A percentile compares a stretch with the other conserved stretches of the same genome.
Conservation (phyloP, 2,113 vertebrate genomes). For the Epinephelus lanceolatus region DNA sequence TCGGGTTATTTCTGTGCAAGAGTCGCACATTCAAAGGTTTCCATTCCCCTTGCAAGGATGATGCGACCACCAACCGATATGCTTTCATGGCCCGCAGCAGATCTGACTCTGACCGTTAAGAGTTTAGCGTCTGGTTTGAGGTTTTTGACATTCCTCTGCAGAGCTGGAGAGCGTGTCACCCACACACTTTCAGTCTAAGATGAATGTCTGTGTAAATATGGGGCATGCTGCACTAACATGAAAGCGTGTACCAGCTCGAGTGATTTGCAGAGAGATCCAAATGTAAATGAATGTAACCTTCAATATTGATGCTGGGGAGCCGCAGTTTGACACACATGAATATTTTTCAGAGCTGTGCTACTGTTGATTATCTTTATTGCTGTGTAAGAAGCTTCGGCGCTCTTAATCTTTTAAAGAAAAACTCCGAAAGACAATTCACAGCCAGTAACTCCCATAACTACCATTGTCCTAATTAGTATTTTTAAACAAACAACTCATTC, state of each 20-base stretch:
- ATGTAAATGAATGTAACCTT: slow-evolving; percentile 36
- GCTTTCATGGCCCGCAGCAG: slow-evolving; percentile 28
- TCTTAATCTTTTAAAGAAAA: slow-evolving; percentile 7
- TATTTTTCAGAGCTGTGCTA: slow-evolving; percentile 11
- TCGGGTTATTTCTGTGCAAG: slow-evolving; percentile 45
- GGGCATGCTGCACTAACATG: slow-evolving; percentile 15
- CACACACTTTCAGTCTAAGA: slow-evolving; percentile 66
- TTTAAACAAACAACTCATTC: slow-evolving; percentile 15
- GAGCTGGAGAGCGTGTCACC: slow-evolving; percentile 49
- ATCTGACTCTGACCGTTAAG: slow-evolving; percentile 53
- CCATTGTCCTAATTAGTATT: neutral
- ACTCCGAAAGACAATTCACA: neutral
- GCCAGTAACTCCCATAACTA: neutral
- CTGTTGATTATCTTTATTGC: neutral
- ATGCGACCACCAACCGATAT: slow-evolving; percentile 41
- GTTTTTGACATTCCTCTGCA: slow-evolving; percentile 54
- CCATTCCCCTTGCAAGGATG: slow-evolving; percentile 19
- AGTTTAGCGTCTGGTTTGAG: slow-evolving; percentile 48
- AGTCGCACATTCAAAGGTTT: slow-evolving; percentile 49
- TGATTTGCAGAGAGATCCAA: slow-evolving; percentile 22
- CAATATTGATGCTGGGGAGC: neutral
- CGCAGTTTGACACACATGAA: neutral
- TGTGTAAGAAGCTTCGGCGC: neutral
- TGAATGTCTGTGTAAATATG: slow-evolving; percentile 35
- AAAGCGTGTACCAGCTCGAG: slow-evolving; percentile 1